phyloP scores from a whole-genome alignment of 2,888 invertebrate species.

The Hoplodrina ambigua region DNA sequence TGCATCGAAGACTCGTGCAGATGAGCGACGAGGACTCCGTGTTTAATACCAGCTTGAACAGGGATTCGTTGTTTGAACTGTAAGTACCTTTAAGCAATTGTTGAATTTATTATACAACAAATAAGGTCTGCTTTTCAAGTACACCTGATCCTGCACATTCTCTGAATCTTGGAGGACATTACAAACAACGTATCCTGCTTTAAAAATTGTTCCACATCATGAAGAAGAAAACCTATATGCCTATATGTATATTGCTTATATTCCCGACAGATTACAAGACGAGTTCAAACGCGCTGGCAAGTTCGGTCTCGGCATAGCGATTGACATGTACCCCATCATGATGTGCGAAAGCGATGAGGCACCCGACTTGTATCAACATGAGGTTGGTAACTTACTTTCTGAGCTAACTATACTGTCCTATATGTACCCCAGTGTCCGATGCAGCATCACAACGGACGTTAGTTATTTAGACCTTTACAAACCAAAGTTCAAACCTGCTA shows the following conservation, averaged over 20 bases:
- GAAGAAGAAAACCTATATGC: too few species aligned
- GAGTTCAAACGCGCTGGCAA: constrained; percentile 92
- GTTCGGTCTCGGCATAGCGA: constrained; percentile 92
- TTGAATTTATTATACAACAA: neutral
- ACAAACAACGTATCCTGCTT: too few species aligned
- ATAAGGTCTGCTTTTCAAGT: neutral
- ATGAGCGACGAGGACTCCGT: constrained; percentile 88
- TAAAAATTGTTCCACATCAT: too few species aligned
- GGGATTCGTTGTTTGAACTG: constrained; percentile 89
- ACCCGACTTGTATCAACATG: constrained; percentile 92
- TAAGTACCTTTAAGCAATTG: constrained; percentile 73
- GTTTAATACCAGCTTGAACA: constrained; percentile 80
- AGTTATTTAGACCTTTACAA: too few species aligned
- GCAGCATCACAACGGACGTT: too few species aligned
- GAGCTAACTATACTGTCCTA: neutral
- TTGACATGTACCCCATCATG: constrained; percentile 93
- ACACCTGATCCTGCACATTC: too few species aligned
- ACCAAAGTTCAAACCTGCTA: too few species aligned
- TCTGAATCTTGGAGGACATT: too few species aligned
- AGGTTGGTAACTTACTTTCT: constrained; percentile 69
- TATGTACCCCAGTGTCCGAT: too few species aligned
- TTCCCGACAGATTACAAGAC: constrained; percentile 87
- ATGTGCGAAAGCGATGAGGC: constrained; percentile 93
- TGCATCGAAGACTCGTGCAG: constrained; percentile 88
- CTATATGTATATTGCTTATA: neutral